Evolutionary conservation across 2,888 invertebrate species (phyloP), one percentile per base, ranked within the genome.

Genomic region (Cephonodes hylas): DNA sequence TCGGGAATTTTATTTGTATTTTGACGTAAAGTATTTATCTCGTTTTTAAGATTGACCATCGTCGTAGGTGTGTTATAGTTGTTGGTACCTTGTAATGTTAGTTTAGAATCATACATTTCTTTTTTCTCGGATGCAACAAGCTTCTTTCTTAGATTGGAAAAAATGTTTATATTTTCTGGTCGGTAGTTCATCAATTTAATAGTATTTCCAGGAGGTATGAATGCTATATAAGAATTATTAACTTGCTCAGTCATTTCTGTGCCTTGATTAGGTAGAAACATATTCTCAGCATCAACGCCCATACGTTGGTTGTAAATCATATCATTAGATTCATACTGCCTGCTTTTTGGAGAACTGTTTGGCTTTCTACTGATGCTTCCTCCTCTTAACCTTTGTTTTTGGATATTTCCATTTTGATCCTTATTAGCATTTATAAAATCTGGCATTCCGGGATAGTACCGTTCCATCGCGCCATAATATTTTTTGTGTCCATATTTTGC

Each of bases 401-500:
- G 8, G 18, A 31, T 18, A 31, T 31, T 10, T 8, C 10, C 18
- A 18, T 27, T 31, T 18, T 31, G 8, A 1, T 18, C 10, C 8
- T 15, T 8, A 1, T 18, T 4, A 31, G 18, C 18, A 31, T 53
- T 53, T 7, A 18, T 53, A 18, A 53, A 10, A 10, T 31, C 53
- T 53, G 53, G 60, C 8, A 60, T 25, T 42, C 53, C 23, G 53
- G 65, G 65, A 6, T 59, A 57, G 34, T 66, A 68, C 7, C 61
- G 64, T 5, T 64, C 64, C 31, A 62, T 58, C 18, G 66, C 60
- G 6, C 67, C 69, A 66, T 81, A 74, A 62, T 89, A 86, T 63
- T 81, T 83, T 22, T 76, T 75, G 42, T 87, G 69, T 10, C 90
- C 91, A 69, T 91, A 90, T 68, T 89, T 91, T 2, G 66, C 70